phyloP scores from a whole-genome alignment of 2,888 invertebrate species.

The Ganaspis brasiliensis region DNA sequence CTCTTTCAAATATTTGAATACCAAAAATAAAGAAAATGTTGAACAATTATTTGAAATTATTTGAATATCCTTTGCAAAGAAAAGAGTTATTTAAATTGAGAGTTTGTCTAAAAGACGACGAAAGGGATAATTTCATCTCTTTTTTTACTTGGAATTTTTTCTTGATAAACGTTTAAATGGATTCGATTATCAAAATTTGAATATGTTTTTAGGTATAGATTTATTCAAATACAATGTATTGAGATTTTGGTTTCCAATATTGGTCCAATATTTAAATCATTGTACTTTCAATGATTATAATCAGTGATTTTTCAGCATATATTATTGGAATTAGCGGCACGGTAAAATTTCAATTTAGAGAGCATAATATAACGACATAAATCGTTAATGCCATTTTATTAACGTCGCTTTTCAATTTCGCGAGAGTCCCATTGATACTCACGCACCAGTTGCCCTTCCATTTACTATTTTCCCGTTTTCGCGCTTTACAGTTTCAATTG shows the following conservation, averaged over 20 bases:
- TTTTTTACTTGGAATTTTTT: neutral
- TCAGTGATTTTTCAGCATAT: too few species aligned
- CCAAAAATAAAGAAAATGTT: neutral
- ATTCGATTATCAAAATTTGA: too few species aligned
- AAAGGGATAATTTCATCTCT: neutral
- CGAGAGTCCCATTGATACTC: neutral
- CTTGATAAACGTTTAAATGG: neutral
- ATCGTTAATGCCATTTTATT: constrained; percentile 17
- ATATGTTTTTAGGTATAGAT: too few species aligned
- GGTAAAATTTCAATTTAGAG: too few species aligned
- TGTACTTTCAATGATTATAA: too few species aligned
- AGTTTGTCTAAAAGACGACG: constrained; percentile 15
- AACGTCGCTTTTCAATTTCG: constrained; percentile 19
- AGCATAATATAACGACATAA: too few species aligned
- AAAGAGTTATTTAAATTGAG: constrained; percentile 10
- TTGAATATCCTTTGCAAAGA: constrained; percentile 9
- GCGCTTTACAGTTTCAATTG: constrained; percentile 35
- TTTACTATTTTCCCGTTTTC: constrained; percentile 32
- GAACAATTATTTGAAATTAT: constrained; percentile 18
- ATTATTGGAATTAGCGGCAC: too few species aligned
- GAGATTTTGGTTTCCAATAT: too few species aligned
- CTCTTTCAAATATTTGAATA: constrained; percentile 12
- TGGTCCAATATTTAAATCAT: too few species aligned
- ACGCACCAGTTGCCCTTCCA: constrained; percentile 2
- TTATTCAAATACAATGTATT: too few species aligned